Percentiles rank a stretch among this genome's conserved stretches.
phyloP scores from a whole-genome alignment of 1,140 invertebrate species.

The Kradibia gibbosae region DNA sequence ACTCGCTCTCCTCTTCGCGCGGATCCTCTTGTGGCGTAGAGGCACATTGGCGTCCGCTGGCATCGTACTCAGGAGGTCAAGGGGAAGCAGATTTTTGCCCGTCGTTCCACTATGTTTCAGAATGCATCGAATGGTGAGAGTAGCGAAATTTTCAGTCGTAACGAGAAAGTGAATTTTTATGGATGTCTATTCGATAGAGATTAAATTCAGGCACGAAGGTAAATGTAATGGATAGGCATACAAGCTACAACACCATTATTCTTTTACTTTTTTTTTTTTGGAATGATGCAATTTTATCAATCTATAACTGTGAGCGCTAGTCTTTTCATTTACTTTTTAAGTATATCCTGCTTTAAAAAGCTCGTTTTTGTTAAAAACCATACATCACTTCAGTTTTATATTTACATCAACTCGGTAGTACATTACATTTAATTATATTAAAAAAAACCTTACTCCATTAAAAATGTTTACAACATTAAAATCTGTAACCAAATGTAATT shows the following conservation, averaged over 20 bases:
- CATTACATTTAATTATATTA: neutral
- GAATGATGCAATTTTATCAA: neutral
- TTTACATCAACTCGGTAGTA: neutral
- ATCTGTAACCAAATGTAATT: too few relatives aligned
- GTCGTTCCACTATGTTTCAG: neutral
- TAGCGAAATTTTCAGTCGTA: neutral
- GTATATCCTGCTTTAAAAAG: neutral
- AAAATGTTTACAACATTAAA: neutral
- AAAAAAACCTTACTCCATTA: neutral
- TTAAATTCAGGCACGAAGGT: neutral
- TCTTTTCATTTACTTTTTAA: neutral
- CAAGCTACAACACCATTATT: neutral
- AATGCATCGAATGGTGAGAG: neutral
- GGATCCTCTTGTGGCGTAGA: neutral
- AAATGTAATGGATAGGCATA: neutral
- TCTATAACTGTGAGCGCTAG: neutral
- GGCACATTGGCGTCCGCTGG: neutral
- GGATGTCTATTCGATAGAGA: neutral
- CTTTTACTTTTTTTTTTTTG: neutral
- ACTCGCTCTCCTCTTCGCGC: neutral
- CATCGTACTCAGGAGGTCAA: neutral
- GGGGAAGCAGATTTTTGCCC: constrained; percentile 5
- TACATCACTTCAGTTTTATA: neutral
- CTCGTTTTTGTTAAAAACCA: neutral
- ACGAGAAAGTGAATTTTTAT: constrained; percentile 1